Evolutionary conservation across 2,888 invertebrate species (phyloP).

Genomic region (Lobophora halterata): DNA sequence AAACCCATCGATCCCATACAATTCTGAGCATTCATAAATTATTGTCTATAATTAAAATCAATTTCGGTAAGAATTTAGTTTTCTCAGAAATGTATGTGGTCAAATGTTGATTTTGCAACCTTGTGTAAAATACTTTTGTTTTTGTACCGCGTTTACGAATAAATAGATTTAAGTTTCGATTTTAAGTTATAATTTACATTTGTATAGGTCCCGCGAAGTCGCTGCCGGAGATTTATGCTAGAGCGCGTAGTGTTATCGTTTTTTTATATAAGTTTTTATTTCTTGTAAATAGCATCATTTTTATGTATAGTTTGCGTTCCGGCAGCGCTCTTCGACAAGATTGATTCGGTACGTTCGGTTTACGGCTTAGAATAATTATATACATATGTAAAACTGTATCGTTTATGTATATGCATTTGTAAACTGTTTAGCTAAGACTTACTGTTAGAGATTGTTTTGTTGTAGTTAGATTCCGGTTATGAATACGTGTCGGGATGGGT

Average conservation of each 20-base stretch:
- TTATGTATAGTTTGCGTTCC: conserved; percentile 25
- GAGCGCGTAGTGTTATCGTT: conserved; percentile 28
- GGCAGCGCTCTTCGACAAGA: no score
- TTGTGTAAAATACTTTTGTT: conserved; percentile 9
- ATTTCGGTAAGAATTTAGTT: no score
- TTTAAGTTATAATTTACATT: conserved; percentile 22
- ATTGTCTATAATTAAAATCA: no score
- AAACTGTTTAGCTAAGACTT: conserved; percentile 71
- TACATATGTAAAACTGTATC: conserved; percentile 74
- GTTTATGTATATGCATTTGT: conserved; percentile 78
- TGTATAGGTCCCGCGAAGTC: conserved; percentile 16
- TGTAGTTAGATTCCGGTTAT: conserved; percentile 49
- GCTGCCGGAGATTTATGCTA: conserved; percentile 16
- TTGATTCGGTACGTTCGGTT: conserved; percentile 47
- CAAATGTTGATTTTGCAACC: no score
- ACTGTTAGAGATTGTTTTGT: conserved; percentile 67
- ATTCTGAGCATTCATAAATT: no score
- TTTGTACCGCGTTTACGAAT: conserved; percentile 16
- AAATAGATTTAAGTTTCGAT: conserved; percentile 11
- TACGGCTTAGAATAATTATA: conserved; percentile 43
- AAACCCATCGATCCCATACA: no score
- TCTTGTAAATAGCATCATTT: conserved; percentile 28
- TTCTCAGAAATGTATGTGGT: no score
- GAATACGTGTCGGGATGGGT: conserved; percentile 16
- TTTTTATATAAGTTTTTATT: conserved; percentile 23